phyloP scores from a whole-genome alignment of 2,797 vertebrate genomes.

The Menidia menidia region DNA sequence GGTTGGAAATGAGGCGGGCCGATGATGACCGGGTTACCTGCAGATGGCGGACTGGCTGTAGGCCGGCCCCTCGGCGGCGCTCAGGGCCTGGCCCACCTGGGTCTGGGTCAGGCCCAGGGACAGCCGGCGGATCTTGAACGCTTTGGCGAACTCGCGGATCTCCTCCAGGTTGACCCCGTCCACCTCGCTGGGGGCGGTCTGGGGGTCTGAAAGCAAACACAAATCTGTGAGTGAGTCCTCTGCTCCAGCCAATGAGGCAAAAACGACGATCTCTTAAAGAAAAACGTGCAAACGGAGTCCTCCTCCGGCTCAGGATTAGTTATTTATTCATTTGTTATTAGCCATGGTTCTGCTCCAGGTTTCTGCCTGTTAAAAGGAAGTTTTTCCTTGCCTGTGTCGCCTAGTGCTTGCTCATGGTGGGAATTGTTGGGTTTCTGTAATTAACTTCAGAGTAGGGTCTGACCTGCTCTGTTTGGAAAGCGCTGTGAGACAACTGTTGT shows the following conservation, averaged over 20 bases:
- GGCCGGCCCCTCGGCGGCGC: slow-evolving; percentile 96
- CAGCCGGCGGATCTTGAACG: slow-evolving; percentile 99
- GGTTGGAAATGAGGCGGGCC: slow-evolving; percentile 15
- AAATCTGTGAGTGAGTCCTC: slow-evolving; percentile 69
- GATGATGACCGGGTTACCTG: slow-evolving; percentile 86
- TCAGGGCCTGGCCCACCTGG: slow-evolving; percentile 99
- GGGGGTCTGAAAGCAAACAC: slow-evolving; percentile 88
- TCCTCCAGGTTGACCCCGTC: slow-evolving; percentile 99
- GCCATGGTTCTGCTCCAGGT: no score
- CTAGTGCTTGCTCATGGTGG: no score
- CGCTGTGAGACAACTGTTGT: no score
- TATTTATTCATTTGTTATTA: slow-evolving; percentile 40
- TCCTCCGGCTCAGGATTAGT: slow-evolving; percentile 56
- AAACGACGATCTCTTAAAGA: slow-evolving; percentile 37
- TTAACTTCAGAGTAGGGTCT: no score
- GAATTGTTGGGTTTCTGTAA: no score
- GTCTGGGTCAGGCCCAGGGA: slow-evolving; percentile 99
- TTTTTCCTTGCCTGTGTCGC: no score
- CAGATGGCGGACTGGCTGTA: slow-evolving; percentile 99
- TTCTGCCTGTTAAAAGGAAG: no score
- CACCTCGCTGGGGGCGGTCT: slow-evolving; percentile 95
- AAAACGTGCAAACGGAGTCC: slow-evolving; percentile 33
- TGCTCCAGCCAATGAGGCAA: slow-evolving; percentile 59
- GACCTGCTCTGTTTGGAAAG: no score
- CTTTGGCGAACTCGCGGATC: slow-evolving; percentile 99